Percentiles rank a stretch among this genome's conserved stretches.
These are phyloP conservation scores for Pachypanchax playfairii DNA, from an alignment of 2,113 vertebrate genomes.

Conservation along the genomic window DNA sequence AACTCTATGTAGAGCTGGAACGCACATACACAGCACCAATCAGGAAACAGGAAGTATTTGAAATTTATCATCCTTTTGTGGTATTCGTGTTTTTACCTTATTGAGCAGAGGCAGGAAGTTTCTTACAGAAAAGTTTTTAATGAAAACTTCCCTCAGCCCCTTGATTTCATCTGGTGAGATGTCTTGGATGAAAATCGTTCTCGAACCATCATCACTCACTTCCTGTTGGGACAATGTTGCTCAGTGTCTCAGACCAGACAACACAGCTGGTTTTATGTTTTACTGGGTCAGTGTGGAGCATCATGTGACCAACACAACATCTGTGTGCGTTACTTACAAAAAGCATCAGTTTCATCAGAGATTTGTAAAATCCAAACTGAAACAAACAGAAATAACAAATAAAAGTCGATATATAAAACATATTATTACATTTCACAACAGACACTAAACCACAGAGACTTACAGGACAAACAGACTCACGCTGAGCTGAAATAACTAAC, in stretches of 20 bases:
- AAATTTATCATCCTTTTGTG: too few relatives aligned
- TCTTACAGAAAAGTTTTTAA: background rate
- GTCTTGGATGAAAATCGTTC: constrained; percentile 24
- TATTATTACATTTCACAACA: too few relatives aligned
- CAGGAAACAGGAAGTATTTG: background rate
- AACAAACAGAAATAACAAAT: constrained; percentile 29
- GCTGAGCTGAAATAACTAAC: too few relatives aligned
- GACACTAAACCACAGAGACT: background rate
- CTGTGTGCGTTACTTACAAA: constrained; percentile 36
- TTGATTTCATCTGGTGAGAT: constrained; percentile 17
- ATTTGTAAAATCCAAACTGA: constrained; percentile 45
- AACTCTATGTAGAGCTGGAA: background rate
- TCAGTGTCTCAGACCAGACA: too few relatives aligned
- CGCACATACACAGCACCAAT: background rate
- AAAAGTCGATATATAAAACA: too few relatives aligned
- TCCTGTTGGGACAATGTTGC: constrained; percentile 2
- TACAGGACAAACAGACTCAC: too few relatives aligned
- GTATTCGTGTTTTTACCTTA: constrained; percentile 35
- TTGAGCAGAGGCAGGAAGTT: constrained; percentile 59
- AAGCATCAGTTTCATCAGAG: constrained; percentile 22
- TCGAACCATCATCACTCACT: fast-evolving
- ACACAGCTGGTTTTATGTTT: too few relatives aligned
- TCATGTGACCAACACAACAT: too few relatives aligned
- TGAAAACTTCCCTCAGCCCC: constrained; percentile 12
- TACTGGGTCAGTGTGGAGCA: background rate